Percentiles rank a stretch among this genome's conserved stretches.
Evolutionary conservation across 2,797 vertebrate species (phyloP).

Genomic region (Pseudochirops corinnae): DNA sequence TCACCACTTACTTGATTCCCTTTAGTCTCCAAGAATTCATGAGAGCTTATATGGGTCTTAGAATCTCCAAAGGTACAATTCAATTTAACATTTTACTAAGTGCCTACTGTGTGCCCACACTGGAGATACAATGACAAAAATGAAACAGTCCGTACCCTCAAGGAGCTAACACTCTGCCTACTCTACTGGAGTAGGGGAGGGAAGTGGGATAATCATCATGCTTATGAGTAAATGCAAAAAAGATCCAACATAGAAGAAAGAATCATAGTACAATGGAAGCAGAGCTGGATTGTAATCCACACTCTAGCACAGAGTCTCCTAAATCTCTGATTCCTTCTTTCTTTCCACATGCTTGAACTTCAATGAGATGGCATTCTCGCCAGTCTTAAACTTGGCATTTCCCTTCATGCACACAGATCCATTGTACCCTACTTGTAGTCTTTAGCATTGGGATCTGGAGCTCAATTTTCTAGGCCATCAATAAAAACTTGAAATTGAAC

Average conservation of each 20-base stretch:
- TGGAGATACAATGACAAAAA: background rate
- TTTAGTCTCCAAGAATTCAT: background rate
- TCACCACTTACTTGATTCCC: background rate
- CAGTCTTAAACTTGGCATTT: conserved; percentile 99
- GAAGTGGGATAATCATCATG: background rate
- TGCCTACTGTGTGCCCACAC: background rate
- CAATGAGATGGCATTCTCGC: conserved; percentile 99
- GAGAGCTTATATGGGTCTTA: background rate
- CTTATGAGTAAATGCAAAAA: background rate
- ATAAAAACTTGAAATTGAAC: conserved; percentile 98
- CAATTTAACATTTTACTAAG: background rate
- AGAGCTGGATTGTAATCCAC: background rate
- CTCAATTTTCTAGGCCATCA: conserved; percentile 99
- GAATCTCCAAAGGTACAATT: background rate
- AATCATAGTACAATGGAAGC: background rate
- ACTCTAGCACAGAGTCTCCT: background rate
- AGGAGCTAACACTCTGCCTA: background rate
- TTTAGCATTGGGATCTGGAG: conserved; percentile 97
- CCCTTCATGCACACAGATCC: conserved; percentile 99
- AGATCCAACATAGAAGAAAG: background rate
- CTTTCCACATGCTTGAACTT: conserved; percentile 99
- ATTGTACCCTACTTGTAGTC: conserved; percentile 98
- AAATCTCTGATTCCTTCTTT: conserved; percentile 99
- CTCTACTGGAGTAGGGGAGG: background rate
- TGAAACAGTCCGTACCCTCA: background rate